These are phyloP conservation scores for Frankliniella intonsa DNA, from an alignment of 2,888 invertebrate species.

Conservation along the genomic window DNA sequence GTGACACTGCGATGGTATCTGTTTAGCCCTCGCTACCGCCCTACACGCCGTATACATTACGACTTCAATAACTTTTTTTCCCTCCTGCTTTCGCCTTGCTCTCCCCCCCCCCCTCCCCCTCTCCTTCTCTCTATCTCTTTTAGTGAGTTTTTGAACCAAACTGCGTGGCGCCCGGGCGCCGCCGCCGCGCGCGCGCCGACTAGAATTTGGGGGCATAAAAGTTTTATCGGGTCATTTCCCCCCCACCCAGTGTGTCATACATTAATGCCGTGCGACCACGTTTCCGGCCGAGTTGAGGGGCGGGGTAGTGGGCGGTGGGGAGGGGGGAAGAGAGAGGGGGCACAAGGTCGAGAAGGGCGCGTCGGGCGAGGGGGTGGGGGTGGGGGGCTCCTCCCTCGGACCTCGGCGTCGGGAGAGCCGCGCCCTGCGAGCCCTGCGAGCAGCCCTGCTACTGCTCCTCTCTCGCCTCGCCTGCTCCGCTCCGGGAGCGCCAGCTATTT, in stretches of 20 bases:
- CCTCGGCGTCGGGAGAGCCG: too few species aligned
- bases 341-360: neutral
- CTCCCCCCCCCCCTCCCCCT: neutral
- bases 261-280: slow-evolving; percentile 6
- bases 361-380: neutral
- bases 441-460: neutral
- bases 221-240: slow-evolving; percentile 11
- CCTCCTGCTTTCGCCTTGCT: neutral
- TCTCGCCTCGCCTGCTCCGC: neutral
- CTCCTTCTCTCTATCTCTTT: too few species aligned
- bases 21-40: neutral
- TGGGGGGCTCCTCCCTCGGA: neutral
- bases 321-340: neutral
- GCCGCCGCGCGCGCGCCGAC: neutral
- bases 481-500: neutral
- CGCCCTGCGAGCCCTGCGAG: neutral
- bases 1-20: too few species aligned
- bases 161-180: neutral
- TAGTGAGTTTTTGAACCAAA: neutral
- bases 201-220: slow-evolving; percentile 11
- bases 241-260: slow-evolving; percentile 13
- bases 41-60: neutral
- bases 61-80: neutral
- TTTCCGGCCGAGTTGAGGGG: neutral
- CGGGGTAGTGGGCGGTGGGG: neutral